Percentiles rank a stretch among this genome's conserved stretches.
Evolutionary conservation across 2,113 vertebrate genomes (phyloP).

Genomic region (Ceyx cyanopectus): DNA sequence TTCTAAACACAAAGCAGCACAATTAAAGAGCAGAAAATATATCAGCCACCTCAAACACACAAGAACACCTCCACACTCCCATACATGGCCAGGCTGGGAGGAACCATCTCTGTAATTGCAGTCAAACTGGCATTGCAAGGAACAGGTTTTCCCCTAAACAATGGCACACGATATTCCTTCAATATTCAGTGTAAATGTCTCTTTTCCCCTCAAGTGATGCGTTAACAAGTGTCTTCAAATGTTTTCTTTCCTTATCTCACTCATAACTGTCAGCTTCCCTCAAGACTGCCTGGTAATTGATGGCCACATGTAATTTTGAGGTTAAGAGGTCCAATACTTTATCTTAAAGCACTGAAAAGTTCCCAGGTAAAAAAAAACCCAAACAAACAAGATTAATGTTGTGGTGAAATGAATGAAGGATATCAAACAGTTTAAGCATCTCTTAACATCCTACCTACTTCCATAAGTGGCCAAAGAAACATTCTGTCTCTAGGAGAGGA

Average conservation of each 20-base stretch:
- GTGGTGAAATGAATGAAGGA: not conserved
- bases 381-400: not conserved
- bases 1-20: not conserved
- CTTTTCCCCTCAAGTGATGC: slow-evolving; percentile 39
- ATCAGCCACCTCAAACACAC: too few relatives aligned
- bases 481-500: not conserved
- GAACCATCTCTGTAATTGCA: too few relatives aligned
- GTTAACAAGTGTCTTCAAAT: slow-evolving; percentile 52
- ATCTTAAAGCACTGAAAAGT: not conserved
- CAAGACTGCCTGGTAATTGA: not conserved
- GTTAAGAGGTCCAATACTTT: slow-evolving; percentile 1
- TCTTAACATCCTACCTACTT: not conserved
- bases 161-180: not conserved
- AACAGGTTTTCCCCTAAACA: not conserved
- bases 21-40: too few relatives aligned
- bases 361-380: not conserved
- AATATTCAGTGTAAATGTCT: not conserved
- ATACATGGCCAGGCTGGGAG: too few relatives aligned
- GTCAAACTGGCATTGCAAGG: too few relatives aligned
- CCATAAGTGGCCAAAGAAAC: not conserved
- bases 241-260: slow-evolving; percentile 49
- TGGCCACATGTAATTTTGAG: not conserved
- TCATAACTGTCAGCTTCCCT: slow-evolving; percentile 41
- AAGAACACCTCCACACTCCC: too few relatives aligned
- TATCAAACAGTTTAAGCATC: not conserved